phyloP scores from a whole-genome alignment of 2,113 vertebrate species.

The Pogona vitticeps region DNA sequence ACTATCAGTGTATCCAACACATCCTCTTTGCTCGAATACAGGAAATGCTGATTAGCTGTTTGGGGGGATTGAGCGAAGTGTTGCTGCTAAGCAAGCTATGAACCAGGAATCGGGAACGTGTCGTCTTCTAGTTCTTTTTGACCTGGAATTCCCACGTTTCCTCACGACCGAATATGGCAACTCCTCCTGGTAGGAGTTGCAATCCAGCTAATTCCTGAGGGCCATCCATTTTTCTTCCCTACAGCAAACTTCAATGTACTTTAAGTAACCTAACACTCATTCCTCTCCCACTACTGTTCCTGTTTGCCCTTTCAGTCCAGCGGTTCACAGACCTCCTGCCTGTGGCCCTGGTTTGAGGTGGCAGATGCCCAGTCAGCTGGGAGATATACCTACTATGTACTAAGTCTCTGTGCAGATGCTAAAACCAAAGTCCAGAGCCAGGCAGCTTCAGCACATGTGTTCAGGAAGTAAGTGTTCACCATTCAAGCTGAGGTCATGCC shows the following conservation, averaged over 20 bases:
- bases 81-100: background rate
- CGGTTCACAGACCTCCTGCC: background rate
- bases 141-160: background rate
- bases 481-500: too few relatives aligned
- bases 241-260: background rate
- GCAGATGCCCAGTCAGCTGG: too few relatives aligned
- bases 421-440: too few relatives aligned
- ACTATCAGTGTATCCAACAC: background rate
- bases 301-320: background rate
- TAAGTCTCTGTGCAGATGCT: too few relatives aligned
- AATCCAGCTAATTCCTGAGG: background rate
- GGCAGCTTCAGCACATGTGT: too few relatives aligned
- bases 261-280: background rate
- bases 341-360: background rate
- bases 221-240: background rate
- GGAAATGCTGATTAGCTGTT: background rate
- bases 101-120: background rate
- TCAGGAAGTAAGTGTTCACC: too few relatives aligned
- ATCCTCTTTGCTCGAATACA: background rate
- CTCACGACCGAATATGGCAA: background rate
- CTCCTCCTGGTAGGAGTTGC: background rate
- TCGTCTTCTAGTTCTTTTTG: background rate
- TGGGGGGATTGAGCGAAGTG: background rate
- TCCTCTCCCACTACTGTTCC: background rate
- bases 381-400: too few relatives aligned